Percentiles rank a stretch among this genome's conserved stretches.
phyloP scores from a whole-genome alignment of 2,113 vertebrate genomes.

The Sphyrna mokarran region DNA sequence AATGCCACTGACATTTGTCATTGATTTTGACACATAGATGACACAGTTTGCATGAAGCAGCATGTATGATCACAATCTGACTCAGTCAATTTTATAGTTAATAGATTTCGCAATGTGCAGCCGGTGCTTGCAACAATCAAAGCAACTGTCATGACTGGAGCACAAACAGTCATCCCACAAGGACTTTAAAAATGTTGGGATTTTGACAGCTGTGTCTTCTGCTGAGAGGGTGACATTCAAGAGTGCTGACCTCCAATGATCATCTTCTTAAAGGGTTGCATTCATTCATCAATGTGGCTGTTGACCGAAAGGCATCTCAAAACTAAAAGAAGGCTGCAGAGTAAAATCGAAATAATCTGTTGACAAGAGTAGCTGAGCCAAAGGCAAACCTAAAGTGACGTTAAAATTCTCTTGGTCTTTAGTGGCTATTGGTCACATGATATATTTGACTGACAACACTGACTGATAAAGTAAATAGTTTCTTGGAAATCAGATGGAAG shows the following conservation, averaged over 20 bases:
- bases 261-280: conserved; percentile 26
- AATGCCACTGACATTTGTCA: not conserved
- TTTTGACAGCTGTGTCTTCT: conserved; percentile 33
- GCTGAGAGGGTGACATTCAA: conserved; percentile 22
- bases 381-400: conserved; percentile 1
- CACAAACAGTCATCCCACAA: conserved; percentile 20
- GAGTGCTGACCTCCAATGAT: conserved; percentile 23
- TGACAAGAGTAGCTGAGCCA: not conserved
- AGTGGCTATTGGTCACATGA: not conserved
- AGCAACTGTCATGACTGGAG: conserved; percentile 34
- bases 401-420: not conserved
- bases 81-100: not conserved
- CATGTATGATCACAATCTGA: conserved; percentile 3
- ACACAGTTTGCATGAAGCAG: conserved; percentile 1
- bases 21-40: not conserved
- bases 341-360: conserved; percentile 13
- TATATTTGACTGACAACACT: not conserved
- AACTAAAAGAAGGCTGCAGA: conserved; percentile 1
- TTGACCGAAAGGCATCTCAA: not conserved
- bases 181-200: conserved; percentile 29
- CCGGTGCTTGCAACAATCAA: conserved; percentile 3
- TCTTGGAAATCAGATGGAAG: not conserved
- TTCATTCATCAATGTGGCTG: not conserved
- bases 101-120: not conserved
- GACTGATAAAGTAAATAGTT: not conserved